Evolutionary conservation across 2,797 vertebrate genomes (phyloP).

Genomic region (Alauda arvensis): DNA sequence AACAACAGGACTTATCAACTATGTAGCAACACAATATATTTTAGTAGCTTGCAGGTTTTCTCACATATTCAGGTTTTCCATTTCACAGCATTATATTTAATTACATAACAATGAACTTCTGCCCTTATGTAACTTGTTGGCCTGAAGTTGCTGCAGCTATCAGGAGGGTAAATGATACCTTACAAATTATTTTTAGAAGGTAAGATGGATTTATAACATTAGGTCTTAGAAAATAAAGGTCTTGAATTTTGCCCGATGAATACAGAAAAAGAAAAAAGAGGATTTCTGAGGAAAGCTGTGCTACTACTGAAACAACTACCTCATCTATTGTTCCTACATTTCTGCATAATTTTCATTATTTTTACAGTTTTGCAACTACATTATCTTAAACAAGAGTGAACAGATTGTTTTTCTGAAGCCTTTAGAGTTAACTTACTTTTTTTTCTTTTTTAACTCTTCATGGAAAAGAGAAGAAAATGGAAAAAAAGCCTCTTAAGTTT

Average conservation of each 20-base stretch:
- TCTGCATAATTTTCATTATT: not conserved
- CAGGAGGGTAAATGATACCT: not conserved
- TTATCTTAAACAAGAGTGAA: not conserved
- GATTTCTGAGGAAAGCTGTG: not conserved
- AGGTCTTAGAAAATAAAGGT: not conserved
- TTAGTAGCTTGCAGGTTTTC: not conserved
- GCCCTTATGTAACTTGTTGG: not conserved
- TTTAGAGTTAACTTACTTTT: not conserved
- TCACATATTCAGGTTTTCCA: not conserved
- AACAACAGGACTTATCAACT: not conserved
- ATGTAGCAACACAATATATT: not conserved
- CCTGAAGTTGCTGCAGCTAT: not conserved
- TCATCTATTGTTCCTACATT: not conserved
- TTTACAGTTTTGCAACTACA: not conserved
- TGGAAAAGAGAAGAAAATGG: not conserved
- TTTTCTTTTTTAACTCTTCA: not conserved
- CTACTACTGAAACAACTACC: not conserved
- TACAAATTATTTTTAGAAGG: not conserved
- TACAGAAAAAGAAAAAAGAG: not conserved
- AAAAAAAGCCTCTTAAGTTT: not conserved
- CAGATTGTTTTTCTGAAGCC: not conserved
- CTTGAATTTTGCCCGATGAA: not conserved
- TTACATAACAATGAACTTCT: slow-evolving; percentile 26
- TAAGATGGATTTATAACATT: not conserved
- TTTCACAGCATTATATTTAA: not conserved